These are phyloP conservation scores for Agrochola litura DNA, from an alignment of 2,888 invertebrate species.

Conservation along the genomic window DNA sequence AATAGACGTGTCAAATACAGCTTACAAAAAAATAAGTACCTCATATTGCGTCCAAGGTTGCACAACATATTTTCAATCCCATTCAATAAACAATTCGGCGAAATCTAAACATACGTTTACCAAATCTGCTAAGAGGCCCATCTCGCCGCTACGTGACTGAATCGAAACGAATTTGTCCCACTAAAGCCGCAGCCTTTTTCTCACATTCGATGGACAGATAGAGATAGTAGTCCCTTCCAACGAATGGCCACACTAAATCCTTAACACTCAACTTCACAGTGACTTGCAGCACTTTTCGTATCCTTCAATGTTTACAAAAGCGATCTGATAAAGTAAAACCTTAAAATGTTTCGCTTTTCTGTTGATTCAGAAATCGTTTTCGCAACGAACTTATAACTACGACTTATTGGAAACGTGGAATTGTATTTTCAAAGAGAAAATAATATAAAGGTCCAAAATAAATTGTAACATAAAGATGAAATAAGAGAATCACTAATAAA, in stretches of 20 bases:
- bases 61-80: constrained; percentile 73
- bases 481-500: constrained; percentile 54
- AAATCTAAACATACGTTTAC: constrained; percentile 86
- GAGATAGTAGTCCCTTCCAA: constrained; percentile 86
- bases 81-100: constrained; percentile 83
- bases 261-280: constrained; percentile 85
- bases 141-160: constrained; percentile 87
- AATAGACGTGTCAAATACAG: not conserved
- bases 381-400: constrained; percentile 38
- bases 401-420: constrained; percentile 35
- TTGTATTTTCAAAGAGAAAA: constrained; percentile 45
- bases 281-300: constrained; percentile 78
- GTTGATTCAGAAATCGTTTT: constrained; percentile 48
- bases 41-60: constrained; percentile 33
- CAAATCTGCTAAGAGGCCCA: constrained; percentile 87
- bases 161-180: constrained; percentile 88
- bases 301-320: constrained; percentile 72
- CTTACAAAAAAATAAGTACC: constrained; percentile 11
- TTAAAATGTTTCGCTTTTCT: constrained; percentile 55
- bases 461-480: constrained; percentile 16
- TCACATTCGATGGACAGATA: constrained; percentile 87
- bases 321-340: constrained; percentile 62
- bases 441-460: constrained; percentile 33
- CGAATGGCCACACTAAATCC: constrained; percentile 85
- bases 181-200: constrained; percentile 87